Base-by-base conservation (phyloP, 2,113 vertebrate species). In the Zosterops pallidus region DNA sequence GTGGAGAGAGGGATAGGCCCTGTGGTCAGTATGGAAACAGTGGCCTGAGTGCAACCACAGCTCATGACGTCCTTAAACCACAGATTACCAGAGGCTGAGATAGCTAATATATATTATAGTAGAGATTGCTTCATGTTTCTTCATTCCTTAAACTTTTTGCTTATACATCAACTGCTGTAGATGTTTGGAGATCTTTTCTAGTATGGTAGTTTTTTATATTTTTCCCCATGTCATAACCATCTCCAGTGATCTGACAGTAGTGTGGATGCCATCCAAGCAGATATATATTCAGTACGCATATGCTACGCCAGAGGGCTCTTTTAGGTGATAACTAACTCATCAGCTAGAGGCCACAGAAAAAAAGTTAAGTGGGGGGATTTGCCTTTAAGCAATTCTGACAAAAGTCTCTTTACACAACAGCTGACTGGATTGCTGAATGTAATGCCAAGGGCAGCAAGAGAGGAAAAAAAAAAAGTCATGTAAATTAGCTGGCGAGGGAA, bases 311-410 rank as follows among this genome's bases (percentile, higher is more conserved):
- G 92, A 94, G 93, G 93, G 90, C 72, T 96, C 85, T 94, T 96
- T 84, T 86, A 95, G 93, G 95, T 92, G 94, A 90, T 92, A 96
- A 96, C 88, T 94, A 89, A 90, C 79, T 95, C 86, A 86, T 81
- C 88, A 95, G 83, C 92, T 92, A 97, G 92, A 93, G 95, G 86
- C 80, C 90, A 71, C 1, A 7, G 76, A 71, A 93, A 90, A 94
- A 70, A 94, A 94, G 44, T 84, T 86, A 86, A 86, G 90, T 88
- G 67, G 25, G 65, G 96, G 85, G 74, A 94, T 97, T 97, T 96
- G 94, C 59, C 96, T 97, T 94, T 95, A 81, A 77, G 56, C 72
- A 75, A 17, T 92, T 96, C 89, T 95, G 67, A 92, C 86, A 83
- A 91, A 91, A 92, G 71, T 91, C 70, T 89, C 82, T 96, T 92